These are phyloP conservation scores for Orestias chungarensis DNA, from an alignment of 2,797 vertebrate genomes.

Conservation along the genomic window DNA sequence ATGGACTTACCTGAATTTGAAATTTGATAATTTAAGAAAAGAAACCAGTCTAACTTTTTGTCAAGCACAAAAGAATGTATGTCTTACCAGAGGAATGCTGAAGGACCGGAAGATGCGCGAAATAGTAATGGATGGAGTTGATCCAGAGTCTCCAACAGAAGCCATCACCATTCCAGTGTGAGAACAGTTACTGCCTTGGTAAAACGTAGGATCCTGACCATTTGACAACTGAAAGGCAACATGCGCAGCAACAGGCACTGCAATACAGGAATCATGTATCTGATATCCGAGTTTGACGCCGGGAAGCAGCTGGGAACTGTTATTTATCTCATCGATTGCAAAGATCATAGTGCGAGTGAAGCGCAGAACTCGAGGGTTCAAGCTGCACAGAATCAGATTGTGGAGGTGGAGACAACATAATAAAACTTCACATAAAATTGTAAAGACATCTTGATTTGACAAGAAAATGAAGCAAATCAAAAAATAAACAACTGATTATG, in stretches of 20 bases:
- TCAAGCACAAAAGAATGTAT: not conserved
- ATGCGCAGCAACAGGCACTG: constrained; percentile 47
- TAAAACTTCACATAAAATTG: not conserved
- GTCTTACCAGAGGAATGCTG: constrained; percentile 67
- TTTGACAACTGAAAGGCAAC: constrained; percentile 58
- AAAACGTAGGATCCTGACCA: constrained; percentile 13
- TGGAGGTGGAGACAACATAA: not conserved
- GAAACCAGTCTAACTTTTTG: not conserved
- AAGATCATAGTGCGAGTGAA: constrained; percentile 61
- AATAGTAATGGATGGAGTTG: constrained; percentile 70
- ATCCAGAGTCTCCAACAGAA: constrained; percentile 69
- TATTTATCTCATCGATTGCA: constrained; percentile 69
- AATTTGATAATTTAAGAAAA: too few relatives aligned
- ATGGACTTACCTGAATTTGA: constrained; percentile 77
- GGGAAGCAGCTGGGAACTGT: constrained; percentile 56
- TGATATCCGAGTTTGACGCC: constrained; percentile 61
- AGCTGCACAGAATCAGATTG: constrained; percentile 63
- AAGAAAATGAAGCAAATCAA: not conserved
- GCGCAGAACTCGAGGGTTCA: constrained; percentile 50
- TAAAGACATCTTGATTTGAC: not conserved
- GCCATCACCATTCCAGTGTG: constrained; percentile 42
- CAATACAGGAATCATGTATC: constrained; percentile 66
- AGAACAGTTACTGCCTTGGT: constrained; percentile 29
- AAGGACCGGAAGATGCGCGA: constrained; percentile 33
- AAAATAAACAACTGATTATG: not conserved